These are phyloP conservation scores for Protaetia brevitarsis DNA, from an alignment of 1,140 invertebrate genomes.

Conservation along the genomic window DNA sequence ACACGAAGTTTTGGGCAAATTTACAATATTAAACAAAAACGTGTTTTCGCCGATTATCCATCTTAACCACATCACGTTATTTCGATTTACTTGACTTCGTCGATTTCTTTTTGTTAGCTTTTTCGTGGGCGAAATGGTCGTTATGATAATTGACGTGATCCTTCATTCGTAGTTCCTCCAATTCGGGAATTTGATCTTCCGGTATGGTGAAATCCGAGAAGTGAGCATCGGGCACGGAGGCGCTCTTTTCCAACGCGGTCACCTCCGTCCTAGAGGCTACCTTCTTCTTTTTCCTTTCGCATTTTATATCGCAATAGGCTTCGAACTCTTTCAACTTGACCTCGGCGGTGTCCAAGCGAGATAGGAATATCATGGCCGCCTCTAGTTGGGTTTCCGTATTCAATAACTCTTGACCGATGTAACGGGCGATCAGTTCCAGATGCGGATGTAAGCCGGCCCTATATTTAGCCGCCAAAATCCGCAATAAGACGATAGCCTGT, in stretches of 20 bases:
- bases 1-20: not conserved
- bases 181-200: not conserved
- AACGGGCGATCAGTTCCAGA: slow-evolving; percentile 37
- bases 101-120: not conserved
- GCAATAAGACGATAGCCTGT: slow-evolving; percentile 34
- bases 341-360: slow-evolving; percentile 33
- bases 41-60: too few species aligned
- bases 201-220: too few species aligned
- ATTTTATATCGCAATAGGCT: slow-evolving; percentile 35
- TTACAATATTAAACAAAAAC: too few species aligned
- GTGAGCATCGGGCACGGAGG: not conserved
- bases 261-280: not conserved
- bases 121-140: too few species aligned
- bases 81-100: not conserved
- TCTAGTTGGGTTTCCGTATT: slow-evolving; percentile 39
- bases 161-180: too few species aligned
- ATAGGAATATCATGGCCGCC: slow-evolving; percentile 43
- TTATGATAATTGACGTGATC: too few species aligned
- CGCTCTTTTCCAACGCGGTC: not conserved
- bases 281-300: slow-evolving; percentile 25
- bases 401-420: slow-evolving; percentile 41
- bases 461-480: slow-evolving; percentile 39
- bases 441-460: slow-evolving; percentile 37
- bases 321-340: slow-evolving; percentile 39
- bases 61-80: too few species aligned